These are phyloP conservation scores for Miltochrista miniata DNA, from an alignment of 2,888 invertebrate species.

Conservation along the genomic window DNA sequence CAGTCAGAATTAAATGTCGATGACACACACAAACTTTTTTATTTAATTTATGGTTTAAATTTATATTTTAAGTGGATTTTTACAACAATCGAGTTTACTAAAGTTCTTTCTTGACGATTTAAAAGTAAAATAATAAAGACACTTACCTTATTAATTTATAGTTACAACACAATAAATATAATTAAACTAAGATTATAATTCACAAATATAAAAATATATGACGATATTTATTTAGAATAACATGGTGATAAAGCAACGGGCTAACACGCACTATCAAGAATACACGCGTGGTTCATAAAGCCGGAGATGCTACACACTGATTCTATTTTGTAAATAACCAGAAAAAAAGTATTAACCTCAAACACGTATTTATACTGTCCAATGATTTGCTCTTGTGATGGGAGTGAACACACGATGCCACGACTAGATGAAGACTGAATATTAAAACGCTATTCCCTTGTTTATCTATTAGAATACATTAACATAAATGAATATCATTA, in stretches of 20 bases:
- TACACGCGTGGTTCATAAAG: constrained; percentile 43
- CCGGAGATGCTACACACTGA: constrained; percentile 37
- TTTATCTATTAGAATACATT: constrained; percentile 49
- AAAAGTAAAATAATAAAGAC: background rate
- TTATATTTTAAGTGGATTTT: too few relatives aligned
- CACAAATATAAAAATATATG: constrained; percentile 19
- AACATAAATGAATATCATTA: constrained; percentile 58
- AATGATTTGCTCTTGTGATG: constrained; percentile 26
- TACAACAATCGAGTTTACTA: background rate
- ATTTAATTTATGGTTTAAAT: too few relatives aligned
- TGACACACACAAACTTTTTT: too few relatives aligned
- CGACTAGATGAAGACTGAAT: constrained; percentile 50
- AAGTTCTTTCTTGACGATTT: background rate
- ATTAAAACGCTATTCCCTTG: constrained; percentile 36
- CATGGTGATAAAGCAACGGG: constrained; percentile 53
- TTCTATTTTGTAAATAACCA: constrained; percentile 7
- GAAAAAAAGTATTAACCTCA: constrained; percentile 15
- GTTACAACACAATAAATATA: constrained; percentile 3
- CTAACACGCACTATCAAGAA: constrained; percentile 60
- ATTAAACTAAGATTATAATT: constrained; percentile 1
- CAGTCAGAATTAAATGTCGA: too few relatives aligned
- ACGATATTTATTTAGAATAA: constrained; percentile 37
- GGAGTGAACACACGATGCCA: constrained; percentile 45
- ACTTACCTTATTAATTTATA: constrained; percentile 18
- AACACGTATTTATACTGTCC: constrained; percentile 3